Base-by-base conservation (phyloP, 2,113 vertebrate genomes). In the Rallus limicola region DNA sequence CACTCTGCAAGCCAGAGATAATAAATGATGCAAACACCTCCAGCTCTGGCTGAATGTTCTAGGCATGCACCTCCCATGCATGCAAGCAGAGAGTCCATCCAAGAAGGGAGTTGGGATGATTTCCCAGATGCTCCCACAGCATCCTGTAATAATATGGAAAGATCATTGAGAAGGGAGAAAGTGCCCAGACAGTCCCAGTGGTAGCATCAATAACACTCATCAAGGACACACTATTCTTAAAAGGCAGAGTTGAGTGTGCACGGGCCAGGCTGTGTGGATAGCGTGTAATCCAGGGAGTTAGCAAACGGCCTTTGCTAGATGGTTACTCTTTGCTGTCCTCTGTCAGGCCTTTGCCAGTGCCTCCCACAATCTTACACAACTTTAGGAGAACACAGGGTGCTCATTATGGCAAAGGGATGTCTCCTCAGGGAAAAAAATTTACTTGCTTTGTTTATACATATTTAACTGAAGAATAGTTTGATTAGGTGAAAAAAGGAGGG, bases 121-220 rank as follows among this genome's bases (percentile, higher is more conserved):
- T 72, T 92, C 93, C 86, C 94, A 89, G 91, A 40, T 86, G 74
- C 87, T 95, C 87, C 89, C 83, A 92, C 88, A 52, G 42, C 72
- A 88, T 91, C 94, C 87, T 94, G 87, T 79, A 69, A 79, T 93
- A 44, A 76, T 3, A 72, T n/a, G 38, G 74, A 60, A 53, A 62
- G 74, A 53, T 79, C 34, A 4, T 4, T 92, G 74, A 46, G 62
- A 1, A 6, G 83, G 75, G 69, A 78, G 72, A 86, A 81, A 80
- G 72, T 93, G 91, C 77, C 69, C 93, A 87, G 89, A 46, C 80
- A 36, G 65, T 53, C 65, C 29, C 81, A 50, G 88, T 16, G 72
- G 93, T 48, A 85, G 74, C 91, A 79, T 68, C 86, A 72, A 3
- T 36, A 50, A 28, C 63, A 53, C 71, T 60, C 14, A 1, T 34